A percentile compares a stretch with the other conserved stretches of the same genome.
Conservation (phyloP, 2,888 invertebrate genomes). For the Hemicrepidius hirtus region DNA sequence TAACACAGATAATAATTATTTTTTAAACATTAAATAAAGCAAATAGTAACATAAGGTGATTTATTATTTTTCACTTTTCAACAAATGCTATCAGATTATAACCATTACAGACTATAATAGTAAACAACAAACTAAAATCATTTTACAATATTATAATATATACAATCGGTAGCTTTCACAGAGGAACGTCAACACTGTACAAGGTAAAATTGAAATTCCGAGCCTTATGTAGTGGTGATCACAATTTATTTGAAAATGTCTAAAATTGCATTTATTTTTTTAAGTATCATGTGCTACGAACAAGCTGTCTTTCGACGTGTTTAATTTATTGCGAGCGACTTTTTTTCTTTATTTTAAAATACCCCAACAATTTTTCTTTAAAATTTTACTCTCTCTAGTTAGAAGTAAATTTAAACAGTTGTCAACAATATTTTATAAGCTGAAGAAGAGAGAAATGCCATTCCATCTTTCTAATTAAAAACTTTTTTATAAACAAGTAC, state of each 20-base stretch:
- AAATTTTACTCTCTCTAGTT: constrained; percentile 13
- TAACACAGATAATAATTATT: too few relatives aligned
- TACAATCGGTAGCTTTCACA: constrained; percentile 57
- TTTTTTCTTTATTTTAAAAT: constrained; percentile 18
- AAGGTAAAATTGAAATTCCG: constrained; percentile 45
- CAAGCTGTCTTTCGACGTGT: constrained; percentile 40
- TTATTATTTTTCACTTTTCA: constrained; percentile 63
- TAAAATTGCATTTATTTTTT: constrained; percentile 15
- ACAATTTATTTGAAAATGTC: constrained; percentile 41
- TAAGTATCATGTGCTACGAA: constrained; percentile 30
- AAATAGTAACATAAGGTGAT: constrained; percentile 61
- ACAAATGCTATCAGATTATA: constrained; percentile 64
- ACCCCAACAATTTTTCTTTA: constrained; percentile 3
- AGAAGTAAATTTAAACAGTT: constrained; percentile 34
- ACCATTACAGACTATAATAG: constrained; percentile 63
- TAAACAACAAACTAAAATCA: constrained; percentile 63
- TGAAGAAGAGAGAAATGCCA: constrained; percentile 12
- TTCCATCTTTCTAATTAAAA: constrained; percentile 17
- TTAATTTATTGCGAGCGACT: constrained; percentile 43
- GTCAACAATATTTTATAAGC: constrained; percentile 41
- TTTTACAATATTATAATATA: constrained; percentile 57
- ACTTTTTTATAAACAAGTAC: constrained; percentile 40
- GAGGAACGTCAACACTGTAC: constrained; percentile 59
- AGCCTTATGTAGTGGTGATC: constrained; percentile 34
- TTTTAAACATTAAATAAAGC: constrained; percentile 8